Evolutionary conservation across 2,797 vertebrate species (phyloP).

Genomic region (Sebastes aleutianus): DNA sequence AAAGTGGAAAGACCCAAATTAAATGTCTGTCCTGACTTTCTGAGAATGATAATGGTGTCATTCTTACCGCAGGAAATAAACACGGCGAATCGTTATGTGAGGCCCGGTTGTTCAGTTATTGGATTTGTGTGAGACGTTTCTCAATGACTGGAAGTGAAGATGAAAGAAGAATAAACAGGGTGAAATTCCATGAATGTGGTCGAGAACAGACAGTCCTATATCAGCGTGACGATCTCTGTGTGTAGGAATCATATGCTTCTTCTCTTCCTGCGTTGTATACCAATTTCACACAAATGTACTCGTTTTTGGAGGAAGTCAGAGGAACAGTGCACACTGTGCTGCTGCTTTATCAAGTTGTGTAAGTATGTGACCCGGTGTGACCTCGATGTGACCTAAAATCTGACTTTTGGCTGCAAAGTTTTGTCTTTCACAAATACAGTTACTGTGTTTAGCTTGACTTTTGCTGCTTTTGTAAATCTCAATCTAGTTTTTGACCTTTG

Average conservation of each 20-base stretch:
- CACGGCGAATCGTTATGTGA: slow-evolving; percentile 39
- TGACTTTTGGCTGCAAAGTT: neutral
- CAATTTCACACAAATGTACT: slow-evolving; percentile 42
- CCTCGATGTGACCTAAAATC: neutral
- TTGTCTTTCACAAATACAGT: neutral
- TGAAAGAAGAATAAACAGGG: slow-evolving; percentile 57
- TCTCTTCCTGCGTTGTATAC: neutral
- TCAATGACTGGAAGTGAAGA: slow-evolving; percentile 66
- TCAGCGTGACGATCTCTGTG: slow-evolving; percentile 29
- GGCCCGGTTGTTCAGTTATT: slow-evolving; percentile 69
- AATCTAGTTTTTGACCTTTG: accelerated
- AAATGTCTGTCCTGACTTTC: slow-evolving; percentile 33
- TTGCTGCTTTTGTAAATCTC: neutral
- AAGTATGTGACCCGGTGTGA: neutral
- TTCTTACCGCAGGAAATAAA: slow-evolving; percentile 67
- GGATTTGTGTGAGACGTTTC: slow-evolving; percentile 66
- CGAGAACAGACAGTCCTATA: slow-evolving; percentile 52
- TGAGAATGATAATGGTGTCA: slow-evolving; percentile 62
- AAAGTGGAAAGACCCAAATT: slow-evolving; percentile 51
- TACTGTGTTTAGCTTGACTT: neutral
- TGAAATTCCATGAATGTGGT: slow-evolving; percentile 52
- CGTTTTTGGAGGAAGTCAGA: slow-evolving; percentile 38
- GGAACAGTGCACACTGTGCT: neutral
- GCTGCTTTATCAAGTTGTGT: slow-evolving; percentile 2
- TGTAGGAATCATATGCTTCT: slow-evolving; percentile 35